phyloP scores from a whole-genome alignment of 2,797 vertebrate species.

The Semotilus atromaculatus region DNA sequence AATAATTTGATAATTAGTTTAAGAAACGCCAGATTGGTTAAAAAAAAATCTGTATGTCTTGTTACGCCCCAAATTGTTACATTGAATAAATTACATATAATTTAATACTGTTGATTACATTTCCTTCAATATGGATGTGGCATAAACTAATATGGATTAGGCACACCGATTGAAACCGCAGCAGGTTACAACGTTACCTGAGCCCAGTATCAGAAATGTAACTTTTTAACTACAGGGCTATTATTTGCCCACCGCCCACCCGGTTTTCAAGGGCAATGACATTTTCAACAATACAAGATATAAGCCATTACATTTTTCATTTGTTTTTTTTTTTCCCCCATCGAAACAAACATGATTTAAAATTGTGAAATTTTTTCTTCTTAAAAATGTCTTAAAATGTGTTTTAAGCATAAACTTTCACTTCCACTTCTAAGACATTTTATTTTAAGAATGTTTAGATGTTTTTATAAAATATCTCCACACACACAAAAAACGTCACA shows the following conservation, averaged over 20 bases:
- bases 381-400: no score
- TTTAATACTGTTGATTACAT: not conserved
- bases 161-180: not conserved
- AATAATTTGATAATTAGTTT: not conserved
- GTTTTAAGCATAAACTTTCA: not conserved
- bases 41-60: not conserved
- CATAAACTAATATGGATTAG: no score
- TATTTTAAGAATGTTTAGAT: no score
- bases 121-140: not conserved
- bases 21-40: no score
- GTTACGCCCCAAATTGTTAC: not conserved
- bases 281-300: not conserved
- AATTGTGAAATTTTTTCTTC: not conserved
- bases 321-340: not conserved
- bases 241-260: not conserved
- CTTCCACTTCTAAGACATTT: no score
- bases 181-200: not conserved
- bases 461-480: not conserved
- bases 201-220: not conserved
- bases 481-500: not conserved
- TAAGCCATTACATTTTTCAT: not conserved
- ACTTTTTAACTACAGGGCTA: not conserved
- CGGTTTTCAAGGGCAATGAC: not conserved
- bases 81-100: not conserved
- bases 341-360: not conserved